Percentiles rank a stretch among this genome's conserved stretches.
Evolutionary conservation across 2,113 vertebrate genomes (phyloP).

Genomic region (Connochaetes taurinus): DNA sequence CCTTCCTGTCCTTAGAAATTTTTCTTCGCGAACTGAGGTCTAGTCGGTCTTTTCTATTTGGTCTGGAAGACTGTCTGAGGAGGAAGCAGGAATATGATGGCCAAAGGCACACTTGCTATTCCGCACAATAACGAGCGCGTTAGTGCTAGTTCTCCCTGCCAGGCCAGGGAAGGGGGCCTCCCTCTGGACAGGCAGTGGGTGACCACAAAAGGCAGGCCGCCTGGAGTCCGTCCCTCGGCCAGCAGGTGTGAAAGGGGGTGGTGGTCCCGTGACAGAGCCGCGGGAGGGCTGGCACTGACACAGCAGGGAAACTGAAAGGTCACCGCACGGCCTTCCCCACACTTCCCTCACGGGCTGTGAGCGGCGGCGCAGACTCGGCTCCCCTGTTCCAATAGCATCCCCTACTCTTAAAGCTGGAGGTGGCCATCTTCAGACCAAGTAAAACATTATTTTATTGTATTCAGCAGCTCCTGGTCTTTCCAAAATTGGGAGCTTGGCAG

Average conservation of each 20-base stretch:
- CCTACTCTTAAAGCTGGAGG: neutral
- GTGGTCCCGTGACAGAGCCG: neutral
- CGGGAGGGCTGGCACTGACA: neutral
- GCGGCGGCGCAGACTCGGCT: neutral
- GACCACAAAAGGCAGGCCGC: neutral
- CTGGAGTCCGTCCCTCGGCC: neutral
- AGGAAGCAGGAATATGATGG: neutral
- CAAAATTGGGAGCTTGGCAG: neutral
- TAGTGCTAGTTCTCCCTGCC: neutral
- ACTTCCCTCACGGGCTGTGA: too few relatives aligned
- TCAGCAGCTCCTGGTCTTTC: neutral
- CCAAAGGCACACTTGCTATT: neutral
- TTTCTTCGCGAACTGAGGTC: neutral
- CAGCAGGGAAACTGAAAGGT: neutral
- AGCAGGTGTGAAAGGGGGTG: neutral
- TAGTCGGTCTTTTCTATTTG: neutral
- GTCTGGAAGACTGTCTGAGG: neutral
- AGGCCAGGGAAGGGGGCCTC: neutral
- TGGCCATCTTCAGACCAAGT: neutral
- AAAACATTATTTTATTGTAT: neutral
- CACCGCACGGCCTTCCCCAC: neutral
- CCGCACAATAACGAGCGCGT: too few relatives aligned
- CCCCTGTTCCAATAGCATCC: neutral
- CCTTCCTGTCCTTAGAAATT: neutral
- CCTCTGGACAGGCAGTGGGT: neutral